Evolutionary conservation across 2,888 invertebrate species (phyloP).

Genomic region (Saturnia japonica): DNA sequence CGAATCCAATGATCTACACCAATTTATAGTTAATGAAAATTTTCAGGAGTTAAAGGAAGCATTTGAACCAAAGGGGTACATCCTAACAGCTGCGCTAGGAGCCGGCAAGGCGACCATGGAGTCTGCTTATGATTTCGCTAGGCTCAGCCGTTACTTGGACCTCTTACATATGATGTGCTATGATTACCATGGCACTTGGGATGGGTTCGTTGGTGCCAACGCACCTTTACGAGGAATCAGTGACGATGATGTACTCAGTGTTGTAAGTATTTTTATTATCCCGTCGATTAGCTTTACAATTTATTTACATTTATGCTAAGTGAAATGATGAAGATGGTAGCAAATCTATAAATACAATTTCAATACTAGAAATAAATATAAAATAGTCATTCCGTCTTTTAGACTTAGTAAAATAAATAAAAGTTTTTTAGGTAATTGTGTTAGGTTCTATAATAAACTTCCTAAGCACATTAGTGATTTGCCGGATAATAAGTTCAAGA

Average conservation of each 20-base stretch:
- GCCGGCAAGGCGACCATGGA: slow-evolving; percentile 89
- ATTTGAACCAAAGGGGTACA: slow-evolving; percentile 84
- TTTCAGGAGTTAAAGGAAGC: slow-evolving; percentile 86
- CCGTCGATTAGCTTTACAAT: neutral
- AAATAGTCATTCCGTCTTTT: too few species aligned
- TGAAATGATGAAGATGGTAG: neutral
- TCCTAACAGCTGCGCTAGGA: slow-evolving; percentile 92
- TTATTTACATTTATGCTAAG: neutral
- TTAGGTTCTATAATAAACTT: too few species aligned
- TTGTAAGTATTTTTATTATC: slow-evolving; percentile 78
- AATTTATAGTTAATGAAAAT: neutral
- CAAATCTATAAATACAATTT: neutral
- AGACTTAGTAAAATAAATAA: too few species aligned
- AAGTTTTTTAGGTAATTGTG: too few species aligned
- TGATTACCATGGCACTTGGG: slow-evolving; percentile 94
- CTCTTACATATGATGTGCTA: slow-evolving; percentile 93
- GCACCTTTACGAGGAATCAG: slow-evolving; percentile 85
- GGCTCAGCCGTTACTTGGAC: slow-evolving; percentile 85
- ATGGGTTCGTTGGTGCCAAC: slow-evolving; percentile 87
- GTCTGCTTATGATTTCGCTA: slow-evolving; percentile 88
- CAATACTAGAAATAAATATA: too few species aligned
- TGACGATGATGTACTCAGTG: slow-evolving; percentile 82
- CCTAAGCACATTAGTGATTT: too few species aligned
- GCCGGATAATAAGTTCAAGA: too few species aligned
- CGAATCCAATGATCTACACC: too few species aligned